A percentile compares a stretch with the other conserved stretches of the same genome.
phyloP scores from a whole-genome alignment of 2,888 invertebrate species.

The Tubulanus polymorphus region DNA sequence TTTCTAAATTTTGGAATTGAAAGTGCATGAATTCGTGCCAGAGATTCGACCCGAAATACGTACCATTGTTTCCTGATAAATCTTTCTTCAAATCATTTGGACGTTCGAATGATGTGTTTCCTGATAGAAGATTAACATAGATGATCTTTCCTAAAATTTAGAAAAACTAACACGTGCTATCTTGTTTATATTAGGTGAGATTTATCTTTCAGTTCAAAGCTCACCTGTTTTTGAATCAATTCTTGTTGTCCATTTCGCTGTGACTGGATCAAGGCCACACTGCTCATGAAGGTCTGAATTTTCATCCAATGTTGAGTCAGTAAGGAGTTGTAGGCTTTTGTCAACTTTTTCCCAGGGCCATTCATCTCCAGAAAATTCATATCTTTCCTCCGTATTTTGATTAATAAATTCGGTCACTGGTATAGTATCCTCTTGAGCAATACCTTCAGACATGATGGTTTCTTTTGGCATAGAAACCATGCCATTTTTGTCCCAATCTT shows the following conservation, averaged over 20 bases:
- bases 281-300: slow-evolving; percentile 10
- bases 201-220: slow-evolving; percentile 4
- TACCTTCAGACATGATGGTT: too few species aligned
- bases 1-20: too few species aligned
- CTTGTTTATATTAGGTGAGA: not conserved
- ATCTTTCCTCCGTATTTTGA: too few species aligned
- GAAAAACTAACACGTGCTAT: too few species aligned
- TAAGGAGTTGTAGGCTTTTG: too few species aligned
- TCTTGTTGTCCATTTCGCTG: slow-evolving; percentile 16
- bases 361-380: too few species aligned
- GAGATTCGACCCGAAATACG: not conserved
- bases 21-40: not conserved
- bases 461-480: too few species aligned
- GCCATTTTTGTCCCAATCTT: too few species aligned
- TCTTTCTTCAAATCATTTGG: slow-evolving; percentile 2
- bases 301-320: too few species aligned
- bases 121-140: slow-evolving; percentile 27
- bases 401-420: too few species aligned
- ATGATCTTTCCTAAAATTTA: slow-evolving; percentile 24
- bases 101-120: slow-evolving; percentile 22
- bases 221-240: slow-evolving; percentile 23
- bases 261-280: slow-evolving; percentile 8
- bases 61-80: not conserved
- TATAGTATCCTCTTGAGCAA: too few species aligned
- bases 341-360: too few species aligned